These are phyloP conservation scores for Piscicola geometra DNA, from an alignment of 2,888 invertebrate genomes.

Conservation along the genomic window DNA sequence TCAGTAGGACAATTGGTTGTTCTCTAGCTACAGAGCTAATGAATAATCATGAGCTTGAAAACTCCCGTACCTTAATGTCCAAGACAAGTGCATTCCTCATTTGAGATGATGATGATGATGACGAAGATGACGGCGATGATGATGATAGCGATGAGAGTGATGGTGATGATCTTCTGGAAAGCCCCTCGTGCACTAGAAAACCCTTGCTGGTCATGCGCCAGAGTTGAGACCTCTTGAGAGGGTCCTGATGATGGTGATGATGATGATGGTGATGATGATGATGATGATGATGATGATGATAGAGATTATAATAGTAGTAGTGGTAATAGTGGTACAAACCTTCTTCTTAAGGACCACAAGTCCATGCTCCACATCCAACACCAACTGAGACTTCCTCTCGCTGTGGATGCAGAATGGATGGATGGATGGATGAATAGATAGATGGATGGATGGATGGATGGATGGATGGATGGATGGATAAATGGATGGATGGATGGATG, in stretches of 20 bases:
- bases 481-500: too few species aligned
- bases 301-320: too few species aligned
- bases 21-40: too few species aligned
- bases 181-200: constrained; percentile 88
- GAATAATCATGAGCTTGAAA: too few species aligned
- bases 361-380: constrained; percentile 67
- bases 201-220: constrained; percentile 89
- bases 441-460: too few species aligned
- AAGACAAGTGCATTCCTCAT: constrained; percentile 35
- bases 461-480: too few species aligned
- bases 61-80: constrained; percentile 57
- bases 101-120: constrained; percentile 39
- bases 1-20: too few species aligned
- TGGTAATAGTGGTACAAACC: constrained; percentile 46
- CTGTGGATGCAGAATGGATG: too few species aligned
- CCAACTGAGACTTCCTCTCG: constrained; percentile 62
- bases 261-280: not conserved
- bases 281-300: too few species aligned
- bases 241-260: constrained; percentile 46
- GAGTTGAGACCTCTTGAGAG: constrained; percentile 65
- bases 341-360: constrained; percentile 52
- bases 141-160: constrained; percentile 24
- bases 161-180: constrained; percentile 50
- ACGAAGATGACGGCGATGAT: constrained; percentile 13
- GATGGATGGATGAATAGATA: too few species aligned